Evolutionary conservation across 2,888 invertebrate species (phyloP).

Genomic region (Ferrisia virgata): DNA sequence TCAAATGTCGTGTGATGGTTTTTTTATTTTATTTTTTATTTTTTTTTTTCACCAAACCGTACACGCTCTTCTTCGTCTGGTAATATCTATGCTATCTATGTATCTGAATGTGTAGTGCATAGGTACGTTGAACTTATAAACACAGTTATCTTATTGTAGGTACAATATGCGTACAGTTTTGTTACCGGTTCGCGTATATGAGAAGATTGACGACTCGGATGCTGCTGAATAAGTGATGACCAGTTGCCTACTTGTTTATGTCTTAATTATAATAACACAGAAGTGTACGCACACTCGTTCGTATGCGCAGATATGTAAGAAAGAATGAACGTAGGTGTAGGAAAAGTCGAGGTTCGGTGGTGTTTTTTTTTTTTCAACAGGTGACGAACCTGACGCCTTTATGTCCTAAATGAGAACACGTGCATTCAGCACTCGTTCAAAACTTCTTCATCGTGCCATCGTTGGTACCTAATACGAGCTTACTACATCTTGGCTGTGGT

Average conservation of each 20-base stretch:
- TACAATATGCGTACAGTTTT: slow-evolving; percentile 6
- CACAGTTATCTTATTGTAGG: slow-evolving; percentile 34
- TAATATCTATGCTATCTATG: not conserved
- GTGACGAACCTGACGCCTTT: slow-evolving; percentile 44
- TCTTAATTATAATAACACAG: slow-evolving; percentile 43
- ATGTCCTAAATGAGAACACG: slow-evolving; percentile 44
- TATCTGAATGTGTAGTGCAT: not conserved
- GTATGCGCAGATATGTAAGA: not conserved
- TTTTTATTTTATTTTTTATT: not conserved
- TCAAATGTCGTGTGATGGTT: slow-evolving; percentile 35
- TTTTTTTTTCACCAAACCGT: slow-evolving; percentile 25
- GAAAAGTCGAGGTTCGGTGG: slow-evolving; percentile 32
- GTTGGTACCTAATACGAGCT: not conserved
- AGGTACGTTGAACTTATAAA: slow-evolving; percentile 35
- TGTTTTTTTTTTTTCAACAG: slow-evolving; percentile 34
- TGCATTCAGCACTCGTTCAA: slow-evolving; percentile 29
- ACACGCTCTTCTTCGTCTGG: too few species aligned
- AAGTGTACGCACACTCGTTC: not conserved
- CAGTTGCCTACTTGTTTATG: slow-evolving; percentile 43
- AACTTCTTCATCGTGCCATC: not conserved
- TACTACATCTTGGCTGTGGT: too few species aligned
- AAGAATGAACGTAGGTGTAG: slow-evolving; percentile 28
- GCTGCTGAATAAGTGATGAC: slow-evolving; percentile 41
- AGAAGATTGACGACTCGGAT: slow-evolving; percentile 34
- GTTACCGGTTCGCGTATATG: slow-evolving; percentile 11